phyloP scores from a whole-genome alignment of 2,797 vertebrate species.

The Crypturellus tataupa region DNA sequence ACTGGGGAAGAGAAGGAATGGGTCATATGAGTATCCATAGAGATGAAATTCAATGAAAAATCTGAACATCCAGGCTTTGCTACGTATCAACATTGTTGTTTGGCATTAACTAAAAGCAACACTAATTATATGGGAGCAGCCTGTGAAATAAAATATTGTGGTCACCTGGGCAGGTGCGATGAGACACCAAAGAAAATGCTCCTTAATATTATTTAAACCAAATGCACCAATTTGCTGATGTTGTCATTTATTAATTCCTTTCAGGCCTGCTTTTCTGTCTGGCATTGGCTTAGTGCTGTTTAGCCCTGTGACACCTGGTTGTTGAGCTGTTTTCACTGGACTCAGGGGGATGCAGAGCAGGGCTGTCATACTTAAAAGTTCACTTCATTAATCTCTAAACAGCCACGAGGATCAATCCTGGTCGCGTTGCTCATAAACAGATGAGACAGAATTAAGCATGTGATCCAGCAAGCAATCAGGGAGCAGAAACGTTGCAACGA shows the following conservation, averaged over 20 bases:
- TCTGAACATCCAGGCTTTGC: neutral
- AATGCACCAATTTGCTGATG: neutral
- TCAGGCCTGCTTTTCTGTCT: neutral
- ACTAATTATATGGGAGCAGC: neutral
- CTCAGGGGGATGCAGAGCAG: neutral
- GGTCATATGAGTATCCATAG: neutral
- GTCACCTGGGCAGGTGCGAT: neutral
- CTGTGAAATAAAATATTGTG: neutral
- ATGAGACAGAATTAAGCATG: neutral
- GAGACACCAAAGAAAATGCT: neutral
- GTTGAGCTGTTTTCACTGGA: neutral
- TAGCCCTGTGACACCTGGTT: neutral
- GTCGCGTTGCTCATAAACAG: neutral
- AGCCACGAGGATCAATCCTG: neutral
- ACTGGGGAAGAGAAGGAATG: neutral
- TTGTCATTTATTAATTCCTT: neutral
- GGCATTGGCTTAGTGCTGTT: neutral
- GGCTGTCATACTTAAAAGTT: conserved; percentile 33
- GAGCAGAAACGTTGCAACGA: neutral
- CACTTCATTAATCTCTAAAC: conserved; percentile 4
- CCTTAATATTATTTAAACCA: neutral
- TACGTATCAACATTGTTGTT: neutral
- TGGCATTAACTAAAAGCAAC: neutral
- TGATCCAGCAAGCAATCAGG: fast-evolving
- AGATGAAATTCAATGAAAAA: neutral